Conservation (phyloP, 2,797 vertebrate species). For the Smutsia gigantea region DNA sequence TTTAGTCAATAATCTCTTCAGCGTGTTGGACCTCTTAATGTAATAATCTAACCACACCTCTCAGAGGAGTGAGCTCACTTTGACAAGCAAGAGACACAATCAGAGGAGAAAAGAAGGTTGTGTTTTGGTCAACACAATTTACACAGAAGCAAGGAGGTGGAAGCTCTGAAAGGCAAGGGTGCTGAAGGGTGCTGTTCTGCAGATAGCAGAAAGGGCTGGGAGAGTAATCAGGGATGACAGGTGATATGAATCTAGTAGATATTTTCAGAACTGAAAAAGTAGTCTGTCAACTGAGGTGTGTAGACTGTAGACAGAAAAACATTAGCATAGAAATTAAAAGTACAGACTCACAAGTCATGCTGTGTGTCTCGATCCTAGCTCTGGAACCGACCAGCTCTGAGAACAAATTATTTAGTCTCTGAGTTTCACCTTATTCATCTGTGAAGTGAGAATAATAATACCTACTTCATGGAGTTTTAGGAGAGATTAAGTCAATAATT, state of each 20-base stretch:
- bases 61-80: background rate
- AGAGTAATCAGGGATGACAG: background rate
- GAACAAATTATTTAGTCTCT: background rate
- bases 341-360: background rate
- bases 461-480: background rate
- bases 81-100: background rate
- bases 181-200: background rate
- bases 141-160: background rate
- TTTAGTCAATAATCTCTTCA: background rate
- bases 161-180: background rate
- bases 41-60: background rate
- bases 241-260: background rate
- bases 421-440: background rate
- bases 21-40: background rate
- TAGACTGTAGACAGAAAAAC: background rate
- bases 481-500: background rate
- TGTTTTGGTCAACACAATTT: background rate
- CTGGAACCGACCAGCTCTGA: background rate
- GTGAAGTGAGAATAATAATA: background rate
- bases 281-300: background rate
- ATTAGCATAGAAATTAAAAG: background rate
- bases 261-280: background rate
- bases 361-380: background rate
- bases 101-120: background rate
- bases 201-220: background rate